phyloP scores from a whole-genome alignment of 2,888 invertebrate genomes.

The Metallyticus violacea region DNA sequence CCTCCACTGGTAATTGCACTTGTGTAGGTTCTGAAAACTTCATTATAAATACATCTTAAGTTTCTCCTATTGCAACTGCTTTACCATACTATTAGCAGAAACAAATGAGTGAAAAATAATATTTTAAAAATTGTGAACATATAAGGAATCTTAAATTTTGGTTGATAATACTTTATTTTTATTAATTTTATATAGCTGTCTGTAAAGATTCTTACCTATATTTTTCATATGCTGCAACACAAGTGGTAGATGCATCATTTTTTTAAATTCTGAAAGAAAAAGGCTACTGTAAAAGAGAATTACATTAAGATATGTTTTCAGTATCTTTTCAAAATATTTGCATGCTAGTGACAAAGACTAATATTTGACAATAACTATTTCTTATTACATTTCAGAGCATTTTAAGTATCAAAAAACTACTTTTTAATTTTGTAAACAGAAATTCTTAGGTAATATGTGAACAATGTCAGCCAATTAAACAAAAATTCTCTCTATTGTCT shows the following conservation, averaged over 20 bases:
- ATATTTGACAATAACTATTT: background rate
- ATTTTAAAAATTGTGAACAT: too few relatives aligned
- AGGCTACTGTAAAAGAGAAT: background rate
- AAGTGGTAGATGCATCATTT: background rate
- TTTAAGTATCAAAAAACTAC: background rate
- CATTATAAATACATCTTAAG: background rate
- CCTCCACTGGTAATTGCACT: background rate
- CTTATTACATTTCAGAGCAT: background rate
- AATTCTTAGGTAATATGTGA: too few relatives aligned
- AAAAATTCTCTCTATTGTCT: too few relatives aligned
- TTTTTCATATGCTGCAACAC: background rate
- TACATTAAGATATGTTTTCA: background rate
- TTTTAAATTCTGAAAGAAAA: background rate
- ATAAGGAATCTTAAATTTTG: background rate
- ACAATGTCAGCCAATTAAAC: too few relatives aligned
- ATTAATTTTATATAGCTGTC: background rate
- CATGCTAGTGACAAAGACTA: background rate
- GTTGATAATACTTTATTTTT: background rate
- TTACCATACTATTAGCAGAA: too few relatives aligned
- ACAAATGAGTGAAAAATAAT: too few relatives aligned
- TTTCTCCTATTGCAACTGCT: background rate
- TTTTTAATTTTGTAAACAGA: background rate
- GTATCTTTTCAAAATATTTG: background rate
- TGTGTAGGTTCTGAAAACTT: background rate
- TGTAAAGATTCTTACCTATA: background rate